Conservation (phyloP, 2,888 invertebrate genomes). For the Ditylenchus weischeri region DNA sequence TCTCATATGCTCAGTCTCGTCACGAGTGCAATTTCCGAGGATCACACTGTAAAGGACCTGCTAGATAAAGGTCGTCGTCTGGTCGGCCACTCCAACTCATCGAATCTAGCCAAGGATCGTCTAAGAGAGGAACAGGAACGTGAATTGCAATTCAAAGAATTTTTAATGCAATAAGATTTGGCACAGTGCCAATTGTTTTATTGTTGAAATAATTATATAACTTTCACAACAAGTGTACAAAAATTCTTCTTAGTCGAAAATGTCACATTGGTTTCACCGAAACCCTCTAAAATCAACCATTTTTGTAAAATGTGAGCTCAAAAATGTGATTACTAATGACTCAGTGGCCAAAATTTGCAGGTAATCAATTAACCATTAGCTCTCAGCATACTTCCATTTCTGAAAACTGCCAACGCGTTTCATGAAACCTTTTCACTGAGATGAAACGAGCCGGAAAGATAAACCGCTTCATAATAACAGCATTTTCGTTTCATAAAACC, state of each 20-base stretch:
- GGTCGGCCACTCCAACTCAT: no score
- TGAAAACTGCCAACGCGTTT: no score
- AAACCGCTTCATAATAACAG: no score
- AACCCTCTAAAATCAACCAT: conserved; percentile 68
- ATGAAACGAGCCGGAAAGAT: no score
- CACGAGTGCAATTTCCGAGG: no score
- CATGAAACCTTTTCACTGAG: no score
- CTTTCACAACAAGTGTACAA: neutral
- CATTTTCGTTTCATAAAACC: no score
- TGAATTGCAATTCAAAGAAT: neutral
- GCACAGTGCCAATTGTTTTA: neutral
- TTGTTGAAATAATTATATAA: neutral
- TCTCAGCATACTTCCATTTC: conserved; percentile 2
- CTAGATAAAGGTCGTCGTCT: no score
- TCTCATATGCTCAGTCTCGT: no score
- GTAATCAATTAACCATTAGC: conserved; percentile 55
- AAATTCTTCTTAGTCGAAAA: conserved; percentile 39
- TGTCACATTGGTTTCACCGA: conserved; percentile 69
- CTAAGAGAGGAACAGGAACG: no score
- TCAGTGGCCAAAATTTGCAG: conserved; percentile 65
- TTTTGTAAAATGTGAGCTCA: conserved; percentile 63
- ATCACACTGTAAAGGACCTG: no score
- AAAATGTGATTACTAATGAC: conserved; percentile 62
- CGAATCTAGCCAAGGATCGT: no score
- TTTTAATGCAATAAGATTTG: neutral